A percentile compares a stretch with the other conserved stretches of the same genome.
Evolutionary conservation across 92 coral and sea anemone genomes (phyloP).

Genomic region (Epizoanthus rinbou): DNA sequence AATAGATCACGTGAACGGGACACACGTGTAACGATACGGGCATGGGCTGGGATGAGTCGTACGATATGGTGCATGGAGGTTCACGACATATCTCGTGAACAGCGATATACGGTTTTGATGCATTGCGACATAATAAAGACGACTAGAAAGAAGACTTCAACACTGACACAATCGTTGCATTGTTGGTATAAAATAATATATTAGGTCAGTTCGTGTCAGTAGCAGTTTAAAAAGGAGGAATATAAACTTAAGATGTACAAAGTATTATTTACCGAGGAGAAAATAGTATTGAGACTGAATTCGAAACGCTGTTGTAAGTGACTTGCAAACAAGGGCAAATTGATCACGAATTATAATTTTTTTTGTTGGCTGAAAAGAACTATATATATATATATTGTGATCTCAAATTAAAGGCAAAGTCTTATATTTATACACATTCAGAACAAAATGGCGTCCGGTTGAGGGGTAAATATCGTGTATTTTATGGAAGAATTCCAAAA

Average conservation of each 20-base stretch:
- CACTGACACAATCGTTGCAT: no score
- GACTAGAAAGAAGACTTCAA: no score
- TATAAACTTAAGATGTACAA: no score
- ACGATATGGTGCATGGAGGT: neutral
- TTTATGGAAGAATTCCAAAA: no score
- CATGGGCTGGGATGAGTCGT: neutral
- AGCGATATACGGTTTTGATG: no score
- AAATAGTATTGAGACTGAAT: neutral
- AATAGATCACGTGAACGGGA: conserved; percentile 82
- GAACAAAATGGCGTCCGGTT: no score
- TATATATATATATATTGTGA: neutral
- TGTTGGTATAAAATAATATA: no score
- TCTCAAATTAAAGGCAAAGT: neutral
- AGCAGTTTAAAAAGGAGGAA: no score
- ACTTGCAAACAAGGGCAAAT: neutral
- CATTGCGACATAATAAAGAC: no score
- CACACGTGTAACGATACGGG: conserved; percentile 59
- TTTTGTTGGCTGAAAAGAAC: neutral
- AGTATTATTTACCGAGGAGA: neutral
- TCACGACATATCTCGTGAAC: neutral
- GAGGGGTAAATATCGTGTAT: no score
- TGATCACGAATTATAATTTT: neutral
- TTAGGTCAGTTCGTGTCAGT: no score
- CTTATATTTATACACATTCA: neutral
- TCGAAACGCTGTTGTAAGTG: neutral